phyloP scores from a whole-genome alignment of 2,113 vertebrate species.

The Hystrix brachyura region DNA sequence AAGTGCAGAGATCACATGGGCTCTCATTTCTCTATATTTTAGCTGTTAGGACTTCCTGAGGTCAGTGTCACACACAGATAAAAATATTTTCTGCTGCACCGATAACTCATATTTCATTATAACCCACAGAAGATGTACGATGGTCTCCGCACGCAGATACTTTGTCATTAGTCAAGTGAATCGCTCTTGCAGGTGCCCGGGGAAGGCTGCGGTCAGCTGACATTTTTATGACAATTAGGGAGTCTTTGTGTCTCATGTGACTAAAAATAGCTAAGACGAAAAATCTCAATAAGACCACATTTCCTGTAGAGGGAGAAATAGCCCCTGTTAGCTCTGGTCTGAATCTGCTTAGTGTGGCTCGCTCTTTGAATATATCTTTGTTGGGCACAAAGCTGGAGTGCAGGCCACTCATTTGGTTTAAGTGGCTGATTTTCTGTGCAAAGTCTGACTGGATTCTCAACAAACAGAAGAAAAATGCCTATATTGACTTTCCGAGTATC shows the following conservation, averaged over 20 bases:
- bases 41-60: neutral
- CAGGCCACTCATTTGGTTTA: neutral
- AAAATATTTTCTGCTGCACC: neutral
- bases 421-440: neutral
- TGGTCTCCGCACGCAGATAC: neutral
- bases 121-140: rapidly evolving
- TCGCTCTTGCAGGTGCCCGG: neutral
- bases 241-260: neutral
- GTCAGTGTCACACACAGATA: neutral
- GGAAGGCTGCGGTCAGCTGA: conserved; percentile 2
- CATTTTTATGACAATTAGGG: neutral
- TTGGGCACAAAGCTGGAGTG: neutral
- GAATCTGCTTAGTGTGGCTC: neutral
- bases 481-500: neutral
- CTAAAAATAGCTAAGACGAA: conserved; percentile 52
- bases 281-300: neutral
- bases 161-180: neutral
- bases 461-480: neutral
- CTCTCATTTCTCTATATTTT: neutral
- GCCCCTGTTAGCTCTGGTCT: neutral
- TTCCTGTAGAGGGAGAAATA: neutral
- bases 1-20: rapidly evolving
- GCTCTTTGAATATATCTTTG: neutral
- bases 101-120: neutral
- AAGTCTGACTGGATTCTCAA: neutral